phyloP scores from a whole-genome alignment of 2,797 vertebrate genomes.

The Oreonectes daqikongensis region DNA sequence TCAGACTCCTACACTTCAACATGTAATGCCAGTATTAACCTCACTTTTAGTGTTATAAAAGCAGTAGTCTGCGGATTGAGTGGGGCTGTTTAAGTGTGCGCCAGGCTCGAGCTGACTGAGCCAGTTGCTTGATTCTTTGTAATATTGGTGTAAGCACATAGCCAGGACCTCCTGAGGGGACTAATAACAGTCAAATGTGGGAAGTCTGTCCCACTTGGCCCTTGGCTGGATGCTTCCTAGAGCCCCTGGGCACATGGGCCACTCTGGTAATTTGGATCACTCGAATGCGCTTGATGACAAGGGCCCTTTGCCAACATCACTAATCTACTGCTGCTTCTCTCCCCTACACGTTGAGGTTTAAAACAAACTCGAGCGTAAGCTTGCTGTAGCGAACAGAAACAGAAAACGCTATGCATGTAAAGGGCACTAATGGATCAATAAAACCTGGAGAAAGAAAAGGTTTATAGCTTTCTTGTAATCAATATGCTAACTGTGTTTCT shows the following conservation, averaged over 20 bases:
- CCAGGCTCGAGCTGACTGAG: conserved; percentile 43
- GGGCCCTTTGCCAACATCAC: conserved; percentile 42
- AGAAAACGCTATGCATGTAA: conserved; percentile 60
- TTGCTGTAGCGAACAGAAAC: conserved; percentile 49
- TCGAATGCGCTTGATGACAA: conserved; percentile 52
- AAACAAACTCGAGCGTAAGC: conserved; percentile 50
- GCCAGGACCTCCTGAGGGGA: conserved; percentile 58
- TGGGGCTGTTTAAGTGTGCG: conserved; percentile 40
- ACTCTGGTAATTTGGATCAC: conserved; percentile 48
- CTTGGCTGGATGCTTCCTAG: conserved; percentile 59
- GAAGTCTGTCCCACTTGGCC: conserved; percentile 60
- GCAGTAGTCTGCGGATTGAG: conserved; percentile 1
- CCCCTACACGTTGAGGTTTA: conserved; percentile 44
- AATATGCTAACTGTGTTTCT: conserved; percentile 56
- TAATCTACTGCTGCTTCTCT: conserved; percentile 52
- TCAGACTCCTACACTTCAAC: not conserved
- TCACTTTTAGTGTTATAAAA: conserved; percentile 18
- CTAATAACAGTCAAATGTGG: conserved; percentile 62
- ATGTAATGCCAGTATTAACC: conserved; percentile 12
- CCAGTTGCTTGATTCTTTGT: conserved; percentile 57
- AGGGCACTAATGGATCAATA: conserved; percentile 67
- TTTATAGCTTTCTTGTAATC: conserved; percentile 63
- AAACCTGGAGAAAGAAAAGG: conserved; percentile 57
- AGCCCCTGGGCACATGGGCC: conserved; percentile 45
- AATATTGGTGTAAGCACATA: conserved; percentile 50